These are phyloP conservation scores for Leptonema lineaticorne DNA, from an alignment of 1,140 invertebrate genomes.

Conservation along the genomic window DNA sequence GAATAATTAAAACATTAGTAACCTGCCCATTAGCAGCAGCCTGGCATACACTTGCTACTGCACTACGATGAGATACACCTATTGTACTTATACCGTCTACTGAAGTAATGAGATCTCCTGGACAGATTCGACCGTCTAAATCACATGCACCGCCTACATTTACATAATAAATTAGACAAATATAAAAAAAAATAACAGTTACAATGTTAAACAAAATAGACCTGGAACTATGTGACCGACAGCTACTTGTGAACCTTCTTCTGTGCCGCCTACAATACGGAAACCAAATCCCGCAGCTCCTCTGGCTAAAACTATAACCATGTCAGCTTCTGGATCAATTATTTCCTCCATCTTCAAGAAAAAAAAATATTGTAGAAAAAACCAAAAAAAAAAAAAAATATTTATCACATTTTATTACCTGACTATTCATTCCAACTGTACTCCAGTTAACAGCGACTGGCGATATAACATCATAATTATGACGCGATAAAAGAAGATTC, in stretches of 20 bases:
- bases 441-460: slow-evolving; percentile 34
- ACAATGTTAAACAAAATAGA: slow-evolving; percentile 45
- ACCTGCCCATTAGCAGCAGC: slow-evolving; percentile 79
- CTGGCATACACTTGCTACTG: slow-evolving; percentile 86
- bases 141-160: slow-evolving; percentile 77
- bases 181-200: neutral
- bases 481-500: slow-evolving; percentile 34
- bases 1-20: neutral
- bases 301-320: slow-evolving; percentile 49
- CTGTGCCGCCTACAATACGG: slow-evolving; percentile 96
- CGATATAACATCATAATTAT: slow-evolving; percentile 38
- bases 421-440: slow-evolving; percentile 32
- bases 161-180: neutral
- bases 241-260: slow-evolving; percentile 94
- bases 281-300: slow-evolving; percentile 75
- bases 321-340: slow-evolving; percentile 50
- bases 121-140: slow-evolving; percentile 78
- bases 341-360: slow-evolving; percentile 32
- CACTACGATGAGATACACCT: slow-evolving; percentile 85
- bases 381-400: neutral
- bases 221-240: slow-evolving; percentile 94
- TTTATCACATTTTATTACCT: slow-evolving; percentile 17
- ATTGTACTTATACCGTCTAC: slow-evolving; percentile 82
- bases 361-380: neutral
- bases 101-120: slow-evolving; percentile 88